Conservation (phyloP, 2,113 vertebrate species). For the Asarcornis scutulata region DNA sequence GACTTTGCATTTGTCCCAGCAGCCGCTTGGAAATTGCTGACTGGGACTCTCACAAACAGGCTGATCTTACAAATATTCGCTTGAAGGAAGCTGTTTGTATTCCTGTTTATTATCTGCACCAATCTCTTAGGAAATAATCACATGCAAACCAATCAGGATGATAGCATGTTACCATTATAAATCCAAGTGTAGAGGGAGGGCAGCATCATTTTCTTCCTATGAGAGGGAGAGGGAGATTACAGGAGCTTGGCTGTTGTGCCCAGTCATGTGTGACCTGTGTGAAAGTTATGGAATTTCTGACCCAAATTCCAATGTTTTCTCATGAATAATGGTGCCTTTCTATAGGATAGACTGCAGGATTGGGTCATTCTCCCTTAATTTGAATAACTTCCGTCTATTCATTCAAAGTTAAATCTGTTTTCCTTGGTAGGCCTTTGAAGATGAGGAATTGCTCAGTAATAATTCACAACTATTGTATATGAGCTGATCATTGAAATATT, state of each 20-base stretch:
- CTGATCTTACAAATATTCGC: background rate
- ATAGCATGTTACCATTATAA: background rate
- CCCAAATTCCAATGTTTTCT: slow-evolving; percentile 40
- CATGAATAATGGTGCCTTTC: background rate
- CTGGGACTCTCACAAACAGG: background rate
- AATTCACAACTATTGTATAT: background rate
- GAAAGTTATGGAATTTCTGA: slow-evolving; percentile 41
- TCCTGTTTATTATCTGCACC: background rate
- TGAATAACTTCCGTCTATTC: background rate
- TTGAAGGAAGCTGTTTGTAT: background rate
- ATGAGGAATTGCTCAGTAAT: background rate
- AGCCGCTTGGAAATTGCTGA: background rate
- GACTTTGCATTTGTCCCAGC: background rate
- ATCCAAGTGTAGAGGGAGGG: background rate
- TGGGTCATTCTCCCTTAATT: background rate
- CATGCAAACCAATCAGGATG: background rate
- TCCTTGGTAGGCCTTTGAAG: background rate
- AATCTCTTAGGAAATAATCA: background rate
- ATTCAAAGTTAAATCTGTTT: background rate
- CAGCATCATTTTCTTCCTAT: background rate
- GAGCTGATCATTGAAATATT: background rate
- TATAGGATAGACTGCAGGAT: background rate
- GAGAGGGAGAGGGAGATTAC: background rate
- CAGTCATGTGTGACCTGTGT: slow-evolving; percentile 41
- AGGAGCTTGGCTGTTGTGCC: slow-evolving; percentile 25